phyloP scores from a whole-genome alignment of 1,140 invertebrate genomes.

The Aricia agestis region DNA sequence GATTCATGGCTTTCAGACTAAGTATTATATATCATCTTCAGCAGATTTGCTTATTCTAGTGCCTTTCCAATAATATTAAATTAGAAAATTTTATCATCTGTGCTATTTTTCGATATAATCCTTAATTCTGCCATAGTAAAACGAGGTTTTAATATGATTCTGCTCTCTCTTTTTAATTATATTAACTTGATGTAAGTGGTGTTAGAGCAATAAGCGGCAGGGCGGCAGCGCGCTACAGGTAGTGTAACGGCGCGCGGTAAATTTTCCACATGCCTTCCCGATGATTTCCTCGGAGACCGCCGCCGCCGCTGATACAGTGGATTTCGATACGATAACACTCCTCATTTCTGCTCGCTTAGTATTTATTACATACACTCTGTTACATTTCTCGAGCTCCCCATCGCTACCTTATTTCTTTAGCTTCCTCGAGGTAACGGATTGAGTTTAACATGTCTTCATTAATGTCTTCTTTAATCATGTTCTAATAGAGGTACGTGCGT shows the following conservation, averaged over 20 bases:
- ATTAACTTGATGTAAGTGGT: background rate
- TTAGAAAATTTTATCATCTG: no score
- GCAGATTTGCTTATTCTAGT: no score
- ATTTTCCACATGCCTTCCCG: slow-evolving; percentile 83
- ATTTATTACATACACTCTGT: slow-evolving; percentile 50
- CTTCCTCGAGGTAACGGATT: background rate
- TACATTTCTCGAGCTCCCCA: slow-evolving; percentile 29
- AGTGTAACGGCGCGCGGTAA: slow-evolving; percentile 48
- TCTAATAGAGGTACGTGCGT: background rate
- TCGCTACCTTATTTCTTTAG: background rate
- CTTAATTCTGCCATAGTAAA: no score
- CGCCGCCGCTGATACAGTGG: slow-evolving; percentile 62
- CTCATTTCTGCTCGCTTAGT: slow-evolving; percentile 57
- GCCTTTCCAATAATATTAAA: no score
- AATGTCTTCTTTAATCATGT: background rate
- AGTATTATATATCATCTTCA: no score
- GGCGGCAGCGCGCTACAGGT: slow-evolving; percentile 63
- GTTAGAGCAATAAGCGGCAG: slow-evolving; percentile 47
- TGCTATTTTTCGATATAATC: no score
- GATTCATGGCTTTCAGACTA: no score
- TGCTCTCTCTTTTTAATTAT: background rate
- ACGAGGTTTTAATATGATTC: no score
- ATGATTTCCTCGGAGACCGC: slow-evolving; percentile 82
- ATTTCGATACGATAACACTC: slow-evolving; percentile 69
- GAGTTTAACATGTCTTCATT: background rate